A percentile compares a stretch with the other conserved stretches of the same genome.
phyloP scores from a whole-genome alignment of 1,140 invertebrate genomes.

The Nasonia longicornis region DNA sequence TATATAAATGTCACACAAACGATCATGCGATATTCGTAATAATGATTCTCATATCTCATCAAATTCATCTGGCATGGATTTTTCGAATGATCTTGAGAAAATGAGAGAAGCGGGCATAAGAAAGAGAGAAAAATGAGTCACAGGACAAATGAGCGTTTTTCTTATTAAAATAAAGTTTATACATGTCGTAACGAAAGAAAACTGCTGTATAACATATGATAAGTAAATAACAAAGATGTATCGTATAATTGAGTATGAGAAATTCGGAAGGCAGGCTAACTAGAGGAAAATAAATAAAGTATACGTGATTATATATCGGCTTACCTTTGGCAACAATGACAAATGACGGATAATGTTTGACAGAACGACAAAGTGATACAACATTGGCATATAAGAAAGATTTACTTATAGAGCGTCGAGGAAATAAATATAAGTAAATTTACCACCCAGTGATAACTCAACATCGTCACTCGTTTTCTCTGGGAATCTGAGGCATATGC shows the following conservation, averaged over 20 bases:
- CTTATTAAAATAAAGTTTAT: neutral
- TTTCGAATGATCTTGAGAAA: conserved; percentile 17
- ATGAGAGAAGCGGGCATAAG: conserved; percentile 18
- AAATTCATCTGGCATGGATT: conserved; percentile 25
- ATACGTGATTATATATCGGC: conserved; percentile 26
- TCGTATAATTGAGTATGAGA: neutral
- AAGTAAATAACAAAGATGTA: conserved; percentile 6
- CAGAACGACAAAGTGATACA: conserved; percentile 43
- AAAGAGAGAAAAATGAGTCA: conserved; percentile 10
- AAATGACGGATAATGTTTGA: conserved; percentile 45
- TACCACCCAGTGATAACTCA: conserved; percentile 7
- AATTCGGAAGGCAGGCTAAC: conserved; percentile 18
- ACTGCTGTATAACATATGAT: neutral
- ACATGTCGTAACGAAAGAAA: neutral
- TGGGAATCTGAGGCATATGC: neutral
- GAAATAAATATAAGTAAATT: neutral
- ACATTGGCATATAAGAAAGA: conserved; percentile 24
- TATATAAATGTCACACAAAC: conserved; percentile 25
- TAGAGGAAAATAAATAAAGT: conserved; percentile 40
- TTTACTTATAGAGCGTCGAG: conserved; percentile 32
- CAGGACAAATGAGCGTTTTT: neutral
- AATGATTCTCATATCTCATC: conserved; percentile 29
- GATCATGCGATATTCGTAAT: conserved; percentile 47
- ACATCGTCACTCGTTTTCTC: conserved; percentile 33
- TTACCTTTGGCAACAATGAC: conserved; percentile 48